Base-by-base conservation (phyloP, 2,888 invertebrate genomes). In the Dyspetes luteomarginatus region DNA sequence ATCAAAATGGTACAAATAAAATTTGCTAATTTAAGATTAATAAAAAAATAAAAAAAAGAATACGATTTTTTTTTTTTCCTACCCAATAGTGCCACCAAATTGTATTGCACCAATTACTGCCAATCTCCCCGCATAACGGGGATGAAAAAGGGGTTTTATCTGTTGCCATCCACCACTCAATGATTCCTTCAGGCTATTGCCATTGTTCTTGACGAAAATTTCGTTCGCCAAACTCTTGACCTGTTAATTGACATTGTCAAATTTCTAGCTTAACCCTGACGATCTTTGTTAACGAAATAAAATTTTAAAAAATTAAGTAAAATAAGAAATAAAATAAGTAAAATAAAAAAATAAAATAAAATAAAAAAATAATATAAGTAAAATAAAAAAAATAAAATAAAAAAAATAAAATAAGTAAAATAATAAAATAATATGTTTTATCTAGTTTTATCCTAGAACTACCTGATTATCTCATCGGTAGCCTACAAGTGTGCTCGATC, bases 51-150 rank as follows among this genome's bases (percentile, higher is more conserved):
- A n/a, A n/a, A n/a, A n/a, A n/a, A n/a, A n/a, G n/a, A n/a, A n/a
- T n/a, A n/a, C n/a, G n/a, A n/a, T n/a, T n/a, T n/a, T 28, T 15
- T 0, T 24, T n/a, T 19, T 12, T 74, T 83, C 91, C 92, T 91
- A 96, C 96, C 96, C 95, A 89, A 95, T 93, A 85, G 95, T 94
- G 48, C 95, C 93, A 12, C 94, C 93, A 87, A 94, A 94, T 85
- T 95, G 95, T 86, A 96, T 94, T 0, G 93, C 89, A 75, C 96
- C 95, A 60, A 95, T 94, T 3, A 95, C 92, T 7, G 95, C 73
- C 0, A 96, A 93, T 90, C 95, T 94, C 7, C 93, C 92, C 4
- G 95, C 87, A 86, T 95, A 93, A 0, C 96, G 96, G 0, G 94
- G 93, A 41, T 90, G 92, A 89, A 96, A 95, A 81, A 97, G 93